phyloP scores from a whole-genome alignment of 2,113 vertebrate species.

The Bos javanicus region DNA sequence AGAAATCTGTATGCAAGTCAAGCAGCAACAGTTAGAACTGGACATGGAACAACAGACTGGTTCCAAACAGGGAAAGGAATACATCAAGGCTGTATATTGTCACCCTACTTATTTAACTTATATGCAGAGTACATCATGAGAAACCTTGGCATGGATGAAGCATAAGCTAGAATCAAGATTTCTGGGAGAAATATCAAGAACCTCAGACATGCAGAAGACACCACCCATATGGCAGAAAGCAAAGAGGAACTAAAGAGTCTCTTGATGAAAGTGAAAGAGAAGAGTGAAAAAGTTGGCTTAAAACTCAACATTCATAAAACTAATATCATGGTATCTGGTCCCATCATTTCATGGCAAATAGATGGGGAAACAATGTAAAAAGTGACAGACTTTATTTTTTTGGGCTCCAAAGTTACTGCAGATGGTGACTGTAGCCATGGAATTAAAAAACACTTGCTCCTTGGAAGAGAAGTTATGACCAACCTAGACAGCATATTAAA shows the following conservation, averaged over 20 bases:
- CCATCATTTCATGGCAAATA: not conserved
- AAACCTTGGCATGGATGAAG: not conserved
- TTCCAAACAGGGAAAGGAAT: not conserved
- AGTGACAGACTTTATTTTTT: not conserved
- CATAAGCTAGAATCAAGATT: not conserved
- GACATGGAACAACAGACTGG: not conserved
- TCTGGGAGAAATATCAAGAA: not conserved
- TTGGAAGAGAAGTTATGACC: not conserved
- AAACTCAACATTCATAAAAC: not conserved
- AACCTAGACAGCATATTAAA: not conserved
- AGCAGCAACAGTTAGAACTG: not conserved
- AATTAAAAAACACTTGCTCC: not conserved
- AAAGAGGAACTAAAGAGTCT: not conserved
- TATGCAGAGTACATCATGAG: not conserved
- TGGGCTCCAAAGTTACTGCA: fast-evolving
- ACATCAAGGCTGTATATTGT: not conserved
- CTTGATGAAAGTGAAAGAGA: not conserved
- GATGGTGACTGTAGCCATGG: not conserved
- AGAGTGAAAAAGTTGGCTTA: not conserved
- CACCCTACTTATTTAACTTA: not conserved
- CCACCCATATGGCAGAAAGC: not conserved
- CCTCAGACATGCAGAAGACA: not conserved
- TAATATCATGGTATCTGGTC: not conserved
- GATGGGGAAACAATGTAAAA: not conserved
- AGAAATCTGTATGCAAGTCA: not conserved